phyloP scores from a whole-genome alignment of 2,113 vertebrate genomes.

The Rhinoptilus africanus region DNA sequence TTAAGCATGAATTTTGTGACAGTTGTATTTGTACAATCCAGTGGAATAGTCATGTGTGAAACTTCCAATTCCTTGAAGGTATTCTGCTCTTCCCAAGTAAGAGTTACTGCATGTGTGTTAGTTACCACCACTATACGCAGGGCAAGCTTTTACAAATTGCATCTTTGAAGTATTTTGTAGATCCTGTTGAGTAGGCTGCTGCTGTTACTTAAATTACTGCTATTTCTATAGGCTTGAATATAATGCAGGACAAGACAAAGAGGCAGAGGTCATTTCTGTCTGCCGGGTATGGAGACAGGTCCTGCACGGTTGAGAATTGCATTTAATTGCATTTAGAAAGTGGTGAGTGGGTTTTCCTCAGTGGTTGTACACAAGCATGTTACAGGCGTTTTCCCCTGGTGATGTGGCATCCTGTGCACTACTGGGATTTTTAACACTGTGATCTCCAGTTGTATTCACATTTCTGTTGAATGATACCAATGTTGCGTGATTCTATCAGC shows the following conservation, averaged over 20 bases:
- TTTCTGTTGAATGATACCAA: neutral
- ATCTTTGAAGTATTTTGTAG: neutral
- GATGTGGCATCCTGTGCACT: neutral
- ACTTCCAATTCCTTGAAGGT: neutral
- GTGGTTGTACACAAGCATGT: neutral
- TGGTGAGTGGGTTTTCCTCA: neutral
- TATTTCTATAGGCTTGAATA: neutral
- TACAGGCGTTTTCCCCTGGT: neutral
- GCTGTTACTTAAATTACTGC: neutral
- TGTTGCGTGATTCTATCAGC: neutral
- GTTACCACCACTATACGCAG: too few species aligned
- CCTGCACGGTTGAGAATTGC: fast-evolving
- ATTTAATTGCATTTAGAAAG: neutral
- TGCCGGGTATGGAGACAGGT: neutral
- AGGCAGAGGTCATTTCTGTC: neutral
- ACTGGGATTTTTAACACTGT: neutral
- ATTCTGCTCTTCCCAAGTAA: neutral
- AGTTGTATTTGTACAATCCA: neutral
- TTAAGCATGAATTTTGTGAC: neutral
- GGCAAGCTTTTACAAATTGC: too few species aligned
- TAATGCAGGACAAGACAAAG: neutral
- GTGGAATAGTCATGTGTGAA: neutral
- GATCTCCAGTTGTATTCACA: neutral
- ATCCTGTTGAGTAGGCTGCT: neutral
- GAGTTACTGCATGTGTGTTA: neutral